These are phyloP conservation scores for Ferrisia virgata DNA, from an alignment of 2,888 invertebrate species.

Conservation along the genomic window DNA sequence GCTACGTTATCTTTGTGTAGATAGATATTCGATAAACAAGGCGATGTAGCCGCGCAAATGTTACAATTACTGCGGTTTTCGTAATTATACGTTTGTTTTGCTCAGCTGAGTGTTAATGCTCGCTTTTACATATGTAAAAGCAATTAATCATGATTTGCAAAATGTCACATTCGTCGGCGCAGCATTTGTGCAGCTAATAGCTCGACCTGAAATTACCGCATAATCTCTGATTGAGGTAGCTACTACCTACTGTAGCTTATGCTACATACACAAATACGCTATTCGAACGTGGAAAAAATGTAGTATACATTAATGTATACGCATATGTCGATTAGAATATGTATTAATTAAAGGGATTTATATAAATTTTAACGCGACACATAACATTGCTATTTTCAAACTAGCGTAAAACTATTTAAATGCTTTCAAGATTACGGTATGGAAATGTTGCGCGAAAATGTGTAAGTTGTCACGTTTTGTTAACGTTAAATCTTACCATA, in stretches of 20 bases:
- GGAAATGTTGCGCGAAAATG: conserved; percentile 35
- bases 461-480: conserved; percentile 36
- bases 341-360: neutral
- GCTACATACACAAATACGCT: neutral
- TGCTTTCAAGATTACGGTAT: conserved; percentile 25
- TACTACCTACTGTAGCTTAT: no score
- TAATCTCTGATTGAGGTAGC: neutral
- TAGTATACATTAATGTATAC: neutral
- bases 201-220: neutral
- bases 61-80: neutral
- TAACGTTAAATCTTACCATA: conserved; percentile 23
- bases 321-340: neutral
- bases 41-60: neutral
- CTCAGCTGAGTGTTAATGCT: neutral
- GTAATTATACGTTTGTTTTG: neutral
- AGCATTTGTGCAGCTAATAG: neutral
- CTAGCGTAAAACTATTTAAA: conserved; percentile 28
- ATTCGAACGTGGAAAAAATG: neutral
- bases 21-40: no score
- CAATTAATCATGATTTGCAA: neutral
- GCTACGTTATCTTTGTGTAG: no score
- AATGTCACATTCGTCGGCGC: neutral
- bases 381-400: conserved; percentile 17
- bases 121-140: neutral
- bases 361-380: neutral